Conservation (phyloP, 2,888 invertebrate species). For the Hirtodrosophila duncani region DNA sequence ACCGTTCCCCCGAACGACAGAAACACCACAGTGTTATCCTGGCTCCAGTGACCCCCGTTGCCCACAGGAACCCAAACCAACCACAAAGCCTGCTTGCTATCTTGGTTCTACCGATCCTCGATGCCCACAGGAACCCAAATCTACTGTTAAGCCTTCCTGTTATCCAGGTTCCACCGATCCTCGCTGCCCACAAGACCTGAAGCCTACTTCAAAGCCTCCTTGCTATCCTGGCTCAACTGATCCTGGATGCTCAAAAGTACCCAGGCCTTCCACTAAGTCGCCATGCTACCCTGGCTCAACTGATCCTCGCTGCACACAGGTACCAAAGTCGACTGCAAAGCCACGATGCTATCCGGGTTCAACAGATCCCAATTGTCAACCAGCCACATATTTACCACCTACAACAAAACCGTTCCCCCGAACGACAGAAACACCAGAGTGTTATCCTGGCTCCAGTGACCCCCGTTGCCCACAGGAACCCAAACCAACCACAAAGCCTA, state of each 20-base stretch:
- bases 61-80: no score
- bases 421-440: slow-evolving; percentile 14
- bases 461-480: slow-evolving; percentile 30
- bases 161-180: slow-evolving; percentile 19
- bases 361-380: slow-evolving; percentile 54
- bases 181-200: slow-evolving; percentile 14
- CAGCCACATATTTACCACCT: slow-evolving; percentile 55
- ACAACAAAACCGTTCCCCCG: slow-evolving; percentile 15
- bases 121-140: slow-evolving; percentile 13
- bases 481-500: neutral
- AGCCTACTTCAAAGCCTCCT: slow-evolving; percentile 26
- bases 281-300: no score
- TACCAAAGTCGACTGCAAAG: slow-evolving; percentile 1
- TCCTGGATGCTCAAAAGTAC: slow-evolving; percentile 42
- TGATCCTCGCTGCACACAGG: no score
- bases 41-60: slow-evolving; percentile 71
- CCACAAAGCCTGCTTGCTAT: slow-evolving; percentile 17
- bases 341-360: slow-evolving; percentile 58
- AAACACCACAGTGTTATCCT: slow-evolving; percentile 25
- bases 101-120: slow-evolving; percentile 14
- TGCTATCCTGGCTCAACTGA: slow-evolving; percentile 77
- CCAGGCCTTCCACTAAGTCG: slow-evolving; percentile 13
- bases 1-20: neutral
- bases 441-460: slow-evolving; percentile 52
- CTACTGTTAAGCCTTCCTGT: slow-evolving; percentile 14